Evolutionary conservation across 2,113 vertebrate species (phyloP), one percentile per base, ranked within the genome.

Genomic region (Caranx melampygus): DNA sequence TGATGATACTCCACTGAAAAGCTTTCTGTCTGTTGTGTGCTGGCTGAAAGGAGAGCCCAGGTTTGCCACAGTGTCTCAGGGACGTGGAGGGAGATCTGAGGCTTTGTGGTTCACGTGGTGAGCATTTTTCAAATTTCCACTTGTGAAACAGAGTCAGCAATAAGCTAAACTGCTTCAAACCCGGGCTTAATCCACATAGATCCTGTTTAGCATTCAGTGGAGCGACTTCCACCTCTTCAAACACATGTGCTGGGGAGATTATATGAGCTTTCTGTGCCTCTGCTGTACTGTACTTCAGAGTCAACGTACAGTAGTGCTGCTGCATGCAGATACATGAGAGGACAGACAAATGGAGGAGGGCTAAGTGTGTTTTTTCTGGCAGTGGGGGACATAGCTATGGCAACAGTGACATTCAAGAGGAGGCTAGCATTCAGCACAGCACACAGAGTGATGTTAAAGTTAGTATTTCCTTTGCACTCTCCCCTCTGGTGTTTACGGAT

Each of bases 101-200:
- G 3, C 75, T 64, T 64, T 72, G 61, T 62, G 75, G 51, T 62
- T 82, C 42, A 63, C 54, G 40, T 68, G 55, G 47, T 11, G 26
- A 82, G 61, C 60, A 72, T 84, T 81, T 84, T 84, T 40, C 69
- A 87, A 86, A 84, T 67, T 77, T 60, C 64, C 37, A 47, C 58
- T 59, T 61, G 75, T 60, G 70, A 89, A 92, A 87, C 66, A 37
- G 69, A 85, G 81, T 90, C 89, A 89, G 92, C 85, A 87, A 89
- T 86, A 90, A 92, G 88, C 87, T 85, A 88, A 87, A 90, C 84
- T 76, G 83, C 88, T 75, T 91, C 64, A 89, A 89, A 93, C 86
- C 76, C 75, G 35, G 69, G 82, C 71, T 79, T 95, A 95, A 94
- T 94, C 92, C 92, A 85, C 62, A 92, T 75, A 92, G 89, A 94